Percentiles rank a stretch among this genome's conserved stretches.
Conservation (phyloP, 2,797 vertebrate genomes). For the Sebastes alutus region DNA sequence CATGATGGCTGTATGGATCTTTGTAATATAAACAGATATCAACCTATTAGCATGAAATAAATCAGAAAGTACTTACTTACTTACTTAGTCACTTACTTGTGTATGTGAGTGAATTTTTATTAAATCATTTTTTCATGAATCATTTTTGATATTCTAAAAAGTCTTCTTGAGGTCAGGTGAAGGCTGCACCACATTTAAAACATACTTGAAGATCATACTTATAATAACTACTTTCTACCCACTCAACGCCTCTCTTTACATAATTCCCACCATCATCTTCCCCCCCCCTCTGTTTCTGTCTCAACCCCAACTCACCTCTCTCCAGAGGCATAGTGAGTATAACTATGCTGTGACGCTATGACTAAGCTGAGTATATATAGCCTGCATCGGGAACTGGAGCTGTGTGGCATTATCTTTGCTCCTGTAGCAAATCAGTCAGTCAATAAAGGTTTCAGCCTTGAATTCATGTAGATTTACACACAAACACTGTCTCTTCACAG, state of each 20-base stretch:
- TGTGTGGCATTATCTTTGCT: slow-evolving; percentile 40
- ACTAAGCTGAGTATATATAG: slow-evolving; percentile 58
- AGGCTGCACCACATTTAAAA: not conserved
- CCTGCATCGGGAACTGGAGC: slow-evolving; percentile 41
- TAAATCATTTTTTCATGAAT: not conserved
- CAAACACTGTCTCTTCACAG: not conserved
- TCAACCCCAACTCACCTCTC: not conserved
- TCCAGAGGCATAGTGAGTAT: slow-evolving; percentile 34
- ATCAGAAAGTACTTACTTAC: too few relatives aligned
- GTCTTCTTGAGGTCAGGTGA: not conserved
- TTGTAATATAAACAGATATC: not conserved
- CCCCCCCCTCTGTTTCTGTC: not conserved
- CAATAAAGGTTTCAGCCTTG: slow-evolving; percentile 12
- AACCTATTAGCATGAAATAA: not conserved
- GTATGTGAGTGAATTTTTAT: not conserved
- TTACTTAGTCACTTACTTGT: not conserved
- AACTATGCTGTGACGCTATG: slow-evolving; percentile 34
- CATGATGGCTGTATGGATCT: not conserved
- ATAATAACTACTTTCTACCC: not conserved
- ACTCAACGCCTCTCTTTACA: not conserved
- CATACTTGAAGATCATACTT: not conserved
- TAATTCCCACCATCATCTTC: not conserved
- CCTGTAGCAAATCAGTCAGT: slow-evolving; percentile 25
- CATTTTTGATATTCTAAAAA: not conserved
- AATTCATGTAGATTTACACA: slow-evolving; percentile 27